These are phyloP conservation scores for Phorcus lineatus DNA, from an alignment of 2,888 invertebrate species.

Conservation along the genomic window DNA sequence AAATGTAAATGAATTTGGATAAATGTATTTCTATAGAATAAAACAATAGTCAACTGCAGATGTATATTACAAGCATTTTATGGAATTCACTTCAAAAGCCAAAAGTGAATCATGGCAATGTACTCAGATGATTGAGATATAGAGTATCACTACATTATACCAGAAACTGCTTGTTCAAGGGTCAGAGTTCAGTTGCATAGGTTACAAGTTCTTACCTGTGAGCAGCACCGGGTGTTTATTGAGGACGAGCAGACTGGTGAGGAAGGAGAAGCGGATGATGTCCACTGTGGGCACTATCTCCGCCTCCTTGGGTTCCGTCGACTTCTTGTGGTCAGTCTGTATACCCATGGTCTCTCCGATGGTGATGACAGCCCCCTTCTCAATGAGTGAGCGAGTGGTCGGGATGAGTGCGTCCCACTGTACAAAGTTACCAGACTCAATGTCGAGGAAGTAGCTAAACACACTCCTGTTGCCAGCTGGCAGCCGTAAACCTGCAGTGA, in stretches of 20 bases:
- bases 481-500: slow-evolving; percentile 70
- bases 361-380: slow-evolving; percentile 72
- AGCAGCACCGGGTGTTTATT: slow-evolving; percentile 74
- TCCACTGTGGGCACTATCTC: slow-evolving; percentile 74
- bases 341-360: slow-evolving; percentile 71
- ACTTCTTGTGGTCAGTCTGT: slow-evolving; percentile 55
- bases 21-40: too few species aligned
- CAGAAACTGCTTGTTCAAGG: too few species aligned
- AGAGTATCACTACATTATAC: too few species aligned
- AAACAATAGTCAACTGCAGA: too few species aligned
- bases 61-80: too few species aligned
- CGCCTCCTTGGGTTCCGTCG: slow-evolving; percentile 48
- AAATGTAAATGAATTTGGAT: too few species aligned
- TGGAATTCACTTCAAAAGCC: too few species aligned
- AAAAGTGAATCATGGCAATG: too few species aligned
- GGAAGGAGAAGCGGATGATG: slow-evolving; percentile 74
- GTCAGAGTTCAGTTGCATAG: too few species aligned
- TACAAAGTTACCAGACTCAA: slow-evolving; percentile 73
- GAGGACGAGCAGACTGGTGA: slow-evolving; percentile 68
- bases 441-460: slow-evolving; percentile 75
- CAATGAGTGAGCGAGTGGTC: slow-evolving; percentile 72
- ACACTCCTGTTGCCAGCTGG: slow-evolving; percentile 73
- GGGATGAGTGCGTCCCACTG: slow-evolving; percentile 74
- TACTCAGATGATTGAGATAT: too few species aligned
- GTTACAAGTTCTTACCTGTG: slow-evolving; percentile 58